phyloP scores from a whole-genome alignment of 2,113 vertebrate genomes.

The Labeo rohita region DNA sequence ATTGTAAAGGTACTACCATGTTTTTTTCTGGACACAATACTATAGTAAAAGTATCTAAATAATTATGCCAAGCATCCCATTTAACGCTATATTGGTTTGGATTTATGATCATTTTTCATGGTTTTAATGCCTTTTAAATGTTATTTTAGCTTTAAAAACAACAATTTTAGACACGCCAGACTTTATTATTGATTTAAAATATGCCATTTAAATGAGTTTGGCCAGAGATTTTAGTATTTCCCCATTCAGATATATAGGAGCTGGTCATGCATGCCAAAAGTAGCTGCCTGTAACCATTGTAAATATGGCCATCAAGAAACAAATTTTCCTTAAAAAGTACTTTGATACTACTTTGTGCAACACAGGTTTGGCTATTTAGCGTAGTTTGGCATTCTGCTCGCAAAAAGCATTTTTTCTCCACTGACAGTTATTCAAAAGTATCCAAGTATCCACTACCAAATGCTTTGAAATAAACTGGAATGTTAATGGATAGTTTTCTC shows the following conservation, averaged over 20 bases:
- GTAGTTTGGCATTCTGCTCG: too few relatives aligned
- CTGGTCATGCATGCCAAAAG: not conserved
- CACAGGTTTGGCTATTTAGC: too few relatives aligned
- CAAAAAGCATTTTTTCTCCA: not conserved
- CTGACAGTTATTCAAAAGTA: not conserved
- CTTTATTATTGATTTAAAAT: not conserved
- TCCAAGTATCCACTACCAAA: not conserved
- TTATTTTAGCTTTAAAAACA: not conserved
- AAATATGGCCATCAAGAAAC: not conserved
- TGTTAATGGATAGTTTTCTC: not conserved
- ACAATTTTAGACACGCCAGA: not conserved
- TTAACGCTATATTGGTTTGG: not conserved
- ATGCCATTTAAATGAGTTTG: not conserved
- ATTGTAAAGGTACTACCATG: not conserved
- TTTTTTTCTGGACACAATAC: not conserved
- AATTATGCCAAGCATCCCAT: not conserved
- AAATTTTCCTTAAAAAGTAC: not conserved
- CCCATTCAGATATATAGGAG: not conserved
- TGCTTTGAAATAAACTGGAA: not conserved
- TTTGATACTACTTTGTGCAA: not conserved
- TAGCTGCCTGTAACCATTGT: not conserved
- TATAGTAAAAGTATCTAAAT: not conserved
- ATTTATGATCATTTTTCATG: not conserved
- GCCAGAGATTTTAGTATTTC: not conserved
- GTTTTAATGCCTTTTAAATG: not conserved